Conservation (phyloP, 2,888 invertebrate genomes). For the Cancer borealis region DNA sequence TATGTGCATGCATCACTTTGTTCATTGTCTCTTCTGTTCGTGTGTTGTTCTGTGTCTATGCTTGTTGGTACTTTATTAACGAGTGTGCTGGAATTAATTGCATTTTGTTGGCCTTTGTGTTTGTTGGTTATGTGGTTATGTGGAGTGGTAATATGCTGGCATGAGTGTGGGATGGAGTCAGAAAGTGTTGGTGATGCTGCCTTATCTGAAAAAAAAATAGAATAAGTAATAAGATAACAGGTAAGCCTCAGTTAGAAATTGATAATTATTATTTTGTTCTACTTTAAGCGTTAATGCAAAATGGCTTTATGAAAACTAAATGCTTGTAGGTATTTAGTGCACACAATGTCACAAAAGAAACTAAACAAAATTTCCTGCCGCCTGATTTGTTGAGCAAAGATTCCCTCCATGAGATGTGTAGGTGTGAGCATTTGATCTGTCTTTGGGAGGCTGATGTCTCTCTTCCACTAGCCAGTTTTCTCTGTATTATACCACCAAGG, state of each 20-base stretch:
- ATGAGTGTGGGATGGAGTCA: not conserved
- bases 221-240: not conserved
- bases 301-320: not conserved
- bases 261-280: not conserved
- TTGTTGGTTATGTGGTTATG: not conserved
- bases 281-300: not conserved
- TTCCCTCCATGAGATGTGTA: too few relatives aligned
- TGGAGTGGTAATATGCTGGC: not conserved
- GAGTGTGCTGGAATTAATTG: not conserved
- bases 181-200: too few relatives aligned
- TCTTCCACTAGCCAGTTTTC: too few relatives aligned
- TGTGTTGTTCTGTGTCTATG: not conserved
- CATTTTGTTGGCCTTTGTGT: not conserved
- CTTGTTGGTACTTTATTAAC: not conserved
- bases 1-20: not conserved
- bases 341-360: too few relatives aligned
- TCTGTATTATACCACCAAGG: too few relatives aligned
- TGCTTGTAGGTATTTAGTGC: too few relatives aligned
- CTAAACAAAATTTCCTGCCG: too few relatives aligned
- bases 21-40: not conserved
- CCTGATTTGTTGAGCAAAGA: too few relatives aligned
- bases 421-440: too few relatives aligned
- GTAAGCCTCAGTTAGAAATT: not conserved
- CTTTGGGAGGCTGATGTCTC: too few relatives aligned
- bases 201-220: not conserved